Evolutionary conservation across 1,140 invertebrate species (phyloP), one percentile per base, ranked within the genome.

Genomic region (Lepidurus packardi): DNA sequence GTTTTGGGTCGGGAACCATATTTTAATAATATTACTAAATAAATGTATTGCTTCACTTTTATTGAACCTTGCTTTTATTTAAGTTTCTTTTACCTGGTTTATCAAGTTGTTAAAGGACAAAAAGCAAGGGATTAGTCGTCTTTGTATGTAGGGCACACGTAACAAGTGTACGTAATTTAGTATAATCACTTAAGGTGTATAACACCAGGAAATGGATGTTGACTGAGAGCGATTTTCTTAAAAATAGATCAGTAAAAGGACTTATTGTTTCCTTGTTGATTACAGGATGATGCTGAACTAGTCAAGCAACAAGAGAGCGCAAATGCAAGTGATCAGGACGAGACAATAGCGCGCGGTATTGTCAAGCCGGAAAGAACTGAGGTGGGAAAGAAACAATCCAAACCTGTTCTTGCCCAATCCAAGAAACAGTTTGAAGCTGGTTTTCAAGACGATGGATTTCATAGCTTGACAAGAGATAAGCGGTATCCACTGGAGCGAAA

Each of bases 1-100:
- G 74, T 45, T 45, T 43, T 7, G 76, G 76, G 25, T 45, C 43
- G 7, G 76, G 6, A 24, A 77, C 76, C 53, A 65, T 65, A 7
- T 8, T 16, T 65, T 7, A 65, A 34, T 34, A 65, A 21, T 16
- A 7, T 65, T 47, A 4, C 1, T 16, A 65, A 65, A 65, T 65
- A 16, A n/a, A n/a, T 65, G 9, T n/a, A 11, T 7, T n/a, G 0
- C 6, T 21, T 13, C 7, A 65, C 9, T 7, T 65, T 65, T 7
- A 65, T 21, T 7, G 13, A 65, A 65, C 13, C n/a, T 21, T n/a
- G 8, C 8, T 0, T 21, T 65, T 65, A n/a, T 65, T 4, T 16
- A 16, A 65, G 7, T n/a, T 65, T 65, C 21, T 7, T n/a, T 16
- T 47, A 11, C 21, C 8, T 65, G 53, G 7, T n/a, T 4, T 9